phyloP scores from a whole-genome alignment of 2,888 invertebrate genomes.

The Lasius fuliginosus region DNA sequence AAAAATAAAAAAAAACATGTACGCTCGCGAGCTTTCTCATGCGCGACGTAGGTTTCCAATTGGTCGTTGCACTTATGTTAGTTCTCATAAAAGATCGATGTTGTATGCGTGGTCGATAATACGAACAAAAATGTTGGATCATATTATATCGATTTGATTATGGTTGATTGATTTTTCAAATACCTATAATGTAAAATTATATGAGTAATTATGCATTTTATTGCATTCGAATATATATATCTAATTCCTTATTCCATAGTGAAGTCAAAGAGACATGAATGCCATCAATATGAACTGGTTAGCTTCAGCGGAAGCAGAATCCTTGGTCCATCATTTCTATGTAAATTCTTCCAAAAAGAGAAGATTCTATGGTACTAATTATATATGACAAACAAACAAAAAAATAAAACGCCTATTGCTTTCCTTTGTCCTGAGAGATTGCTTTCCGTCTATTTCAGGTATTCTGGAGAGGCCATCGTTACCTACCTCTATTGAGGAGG shows the following conservation, averaged over 20 bases:
- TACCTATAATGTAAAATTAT: neutral
- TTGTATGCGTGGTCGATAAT: neutral
- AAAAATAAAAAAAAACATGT: no score
- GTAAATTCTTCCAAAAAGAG: conserved; percentile 78
- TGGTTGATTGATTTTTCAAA: neutral
- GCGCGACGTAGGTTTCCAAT: neutral
- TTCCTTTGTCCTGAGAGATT: neutral
- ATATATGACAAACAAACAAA: neutral
- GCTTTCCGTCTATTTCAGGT: conserved; percentile 81
- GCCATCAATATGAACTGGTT: conserved; percentile 81
- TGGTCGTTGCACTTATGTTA: neutral
- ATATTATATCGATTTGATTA: conserved; percentile 9
- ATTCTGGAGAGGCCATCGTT: conserved; percentile 87
- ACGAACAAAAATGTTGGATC: neutral
- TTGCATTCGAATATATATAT: neutral
- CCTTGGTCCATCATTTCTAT: conserved; percentile 80
- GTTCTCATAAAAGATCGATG: conserved; percentile 1
- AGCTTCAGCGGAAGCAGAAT: conserved; percentile 79
- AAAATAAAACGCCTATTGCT: neutral
- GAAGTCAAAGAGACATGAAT: conserved; percentile 57
- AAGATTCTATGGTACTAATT: conserved; percentile 78
- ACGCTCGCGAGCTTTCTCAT: neutral
- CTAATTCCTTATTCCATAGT: neutral
- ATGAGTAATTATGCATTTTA: neutral
- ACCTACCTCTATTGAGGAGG: conserved; percentile 87